Base-by-base conservation (phyloP, 1,140 invertebrate genomes). In the Sinonovacula constricta region DNA sequence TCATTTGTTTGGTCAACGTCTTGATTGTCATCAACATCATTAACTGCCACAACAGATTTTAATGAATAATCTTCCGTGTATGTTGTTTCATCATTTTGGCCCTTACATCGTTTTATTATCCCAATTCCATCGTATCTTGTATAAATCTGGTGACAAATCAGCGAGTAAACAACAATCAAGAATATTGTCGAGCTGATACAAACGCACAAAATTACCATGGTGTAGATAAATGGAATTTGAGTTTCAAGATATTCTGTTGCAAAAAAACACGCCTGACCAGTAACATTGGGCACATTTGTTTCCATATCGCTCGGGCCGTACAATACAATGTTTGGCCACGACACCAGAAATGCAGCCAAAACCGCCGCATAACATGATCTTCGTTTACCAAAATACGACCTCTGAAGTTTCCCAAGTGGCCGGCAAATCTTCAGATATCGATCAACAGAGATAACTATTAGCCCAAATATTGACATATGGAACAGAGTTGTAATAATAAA, bases 231-330 rank as follows among this genome's bases (percentile, higher is more conserved):
- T 49, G 66, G 66, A 62, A 60, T 68, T 4, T 31, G 24, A 33
- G 75, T 78, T 12, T 78, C 75, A 26, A 31, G 22, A 24, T 78
- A 78, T 30, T 33, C n/a, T 31, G 65, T 69, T 45, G 57, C 66
- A 34, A 60, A 68, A 49, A 69, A 78, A 34, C 75, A 78, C 2
- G 65, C 75, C 24, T 60, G 24, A 15, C 75, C 75, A n/a, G 65
- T 68, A 33, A 78, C 24, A 30, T 78, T 69, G 1, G n/a, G 28
- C 5, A 59, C 15, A 18, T 28, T 12, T 3, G 51, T 68, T 30
- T 75, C 62, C 72, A 75, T 75, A 30, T 75, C 72, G 28, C 75
- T 69, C 31, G 30, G 75, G 1, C 75, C 75, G 24, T 78, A 78
- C 24, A 78, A 22, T 3, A 68, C n/a, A 28, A 69, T 45, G 28